These are phyloP conservation scores for Platycheirus rosarum DNA, from an alignment of 2,888 invertebrate species.

Conservation along the genomic window DNA sequence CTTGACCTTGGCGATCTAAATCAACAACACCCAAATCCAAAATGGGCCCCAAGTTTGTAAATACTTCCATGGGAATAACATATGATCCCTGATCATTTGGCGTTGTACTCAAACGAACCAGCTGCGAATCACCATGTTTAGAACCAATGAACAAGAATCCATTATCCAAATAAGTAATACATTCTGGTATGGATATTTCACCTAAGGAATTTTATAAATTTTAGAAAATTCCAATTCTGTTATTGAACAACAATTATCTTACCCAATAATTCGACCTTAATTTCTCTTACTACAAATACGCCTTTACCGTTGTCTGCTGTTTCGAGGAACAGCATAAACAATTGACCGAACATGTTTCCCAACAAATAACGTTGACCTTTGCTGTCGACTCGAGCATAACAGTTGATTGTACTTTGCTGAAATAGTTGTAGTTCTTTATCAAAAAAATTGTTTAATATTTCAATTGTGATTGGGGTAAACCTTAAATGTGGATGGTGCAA, in stretches of 20 bases:
- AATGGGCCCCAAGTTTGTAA: conserved; percentile 98
- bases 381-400: conserved; percentile 96
- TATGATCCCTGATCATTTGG: conserved; percentile 94
- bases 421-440: conserved; percentile 74
- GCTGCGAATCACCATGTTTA: conserved; percentile 97
- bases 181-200: conserved; percentile 97
- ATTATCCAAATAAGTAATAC: conserved; percentile 98
- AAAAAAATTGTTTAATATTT: neutral
- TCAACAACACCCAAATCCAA: conserved; percentile 99
- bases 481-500: conserved; percentile 97
- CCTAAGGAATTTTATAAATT: conserved; percentile 82
- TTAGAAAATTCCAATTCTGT: neutral
- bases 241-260: too few relatives aligned
- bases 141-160: conserved; percentile 98
- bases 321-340: conserved; percentile 97
- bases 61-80: conserved; percentile 97
- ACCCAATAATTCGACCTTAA: conserved; percentile 96
- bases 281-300: conserved; percentile 90
- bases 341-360: conserved; percentile 96
- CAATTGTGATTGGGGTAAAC: too few relatives aligned
- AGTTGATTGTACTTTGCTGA: conserved; percentile 95
- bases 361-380: conserved; percentile 95
- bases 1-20: conserved; percentile 97
- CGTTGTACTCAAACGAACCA: conserved; percentile 93
- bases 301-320: conserved; percentile 91